Base-by-base conservation (phyloP, 2,113 vertebrate genomes). In the Dinomys branickii region DNA sequence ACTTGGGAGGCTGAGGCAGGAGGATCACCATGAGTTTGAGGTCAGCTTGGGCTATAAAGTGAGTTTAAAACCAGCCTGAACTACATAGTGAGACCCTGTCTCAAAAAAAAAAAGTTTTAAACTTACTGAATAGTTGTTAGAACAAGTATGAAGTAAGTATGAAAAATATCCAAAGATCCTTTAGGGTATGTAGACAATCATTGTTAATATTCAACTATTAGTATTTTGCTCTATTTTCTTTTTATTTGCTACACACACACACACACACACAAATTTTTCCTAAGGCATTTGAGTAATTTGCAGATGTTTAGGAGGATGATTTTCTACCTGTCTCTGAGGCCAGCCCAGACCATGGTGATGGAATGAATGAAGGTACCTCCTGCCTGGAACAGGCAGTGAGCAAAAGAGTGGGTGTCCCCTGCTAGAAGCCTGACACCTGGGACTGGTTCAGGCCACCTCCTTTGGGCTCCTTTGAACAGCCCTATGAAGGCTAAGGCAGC, bases 41-140 rank as follows among this genome's bases (percentile, higher is more conserved):
- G n/a, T 71, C 69, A 71, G 69, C 19, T 10, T 71, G 69, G 69
- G 17, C 19, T 71, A 71, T 19, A 71, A n/a, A 71, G n/a, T 71
- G 19, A 41, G 19, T 71, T 71, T 20, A 71, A 71, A 26, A 77
- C 41, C 73, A 77, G 73, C 44, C 14, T 30, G 44, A 47, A 30
- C 44, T 30, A 28, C 24, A 47, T 77, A 47, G 73, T 1, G 4
- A 28, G 73, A 77, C 41, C 41, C 41, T 47, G 73, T 28, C 24
- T 47, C 38, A 75, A 47, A 28, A 77, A 77, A 38, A 14, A 30
- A 77, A 47, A 82, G 94, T 73, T 89, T 86, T 26, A 89, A 93
- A 95, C 33, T 84, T 93, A 77, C 6, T 63, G 77, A 84, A 90
- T 84, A 92, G 35, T 85, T 88, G 58, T 67, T 63, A 83, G 88